Percentiles rank a stretch among this genome's conserved stretches.
phyloP scores from a whole-genome alignment of 2,797 vertebrate species.

The Sebastes nivosus region DNA sequence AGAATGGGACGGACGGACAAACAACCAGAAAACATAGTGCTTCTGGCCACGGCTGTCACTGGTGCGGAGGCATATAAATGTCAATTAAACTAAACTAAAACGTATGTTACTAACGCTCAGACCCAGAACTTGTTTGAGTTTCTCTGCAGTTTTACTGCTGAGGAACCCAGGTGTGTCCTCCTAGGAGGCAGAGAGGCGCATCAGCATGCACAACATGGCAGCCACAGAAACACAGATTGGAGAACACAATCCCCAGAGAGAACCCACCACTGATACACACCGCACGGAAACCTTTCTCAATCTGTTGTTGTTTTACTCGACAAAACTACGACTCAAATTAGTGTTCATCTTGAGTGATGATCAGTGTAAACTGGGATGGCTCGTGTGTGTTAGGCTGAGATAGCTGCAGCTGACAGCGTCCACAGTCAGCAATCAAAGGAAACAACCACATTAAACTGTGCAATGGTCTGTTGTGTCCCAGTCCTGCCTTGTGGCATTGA shows the following conservation, averaged over 20 bases:
- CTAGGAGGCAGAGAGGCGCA: slow-evolving; percentile 16
- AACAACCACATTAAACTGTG: neutral
- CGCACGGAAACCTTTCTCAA: neutral
- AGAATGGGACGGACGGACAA: neutral
- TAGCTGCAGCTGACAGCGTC: slow-evolving; percentile 2
- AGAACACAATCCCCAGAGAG: slow-evolving; percentile 42
- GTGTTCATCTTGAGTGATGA: neutral
- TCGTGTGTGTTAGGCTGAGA: slow-evolving; percentile 2
- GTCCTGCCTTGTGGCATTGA: slow-evolving; percentile 30
- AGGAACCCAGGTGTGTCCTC: slow-evolving; percentile 28
- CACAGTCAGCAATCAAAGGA: slow-evolving; percentile 13
- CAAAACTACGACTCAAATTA: slow-evolving; percentile 7
- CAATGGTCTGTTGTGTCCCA: slow-evolving; percentile 2
- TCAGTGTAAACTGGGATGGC: neutral
- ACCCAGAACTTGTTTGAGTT: neutral
- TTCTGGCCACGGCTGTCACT: neutral
- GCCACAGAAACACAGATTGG: slow-evolving; percentile 33
- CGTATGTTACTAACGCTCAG: neutral
- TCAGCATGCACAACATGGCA: slow-evolving; percentile 50
- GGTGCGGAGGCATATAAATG: neutral
- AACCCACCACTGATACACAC: slow-evolving; percentile 22
- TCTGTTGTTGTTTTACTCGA: slow-evolving; percentile 13
- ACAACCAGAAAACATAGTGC: neutral
- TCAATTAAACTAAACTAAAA: neutral
- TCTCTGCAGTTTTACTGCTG: slow-evolving; percentile 1